Percentiles rank a stretch among this genome's conserved stretches.
Conservation (phyloP, 2,797 vertebrate genomes). For the Enteromius mattozi region DNA sequence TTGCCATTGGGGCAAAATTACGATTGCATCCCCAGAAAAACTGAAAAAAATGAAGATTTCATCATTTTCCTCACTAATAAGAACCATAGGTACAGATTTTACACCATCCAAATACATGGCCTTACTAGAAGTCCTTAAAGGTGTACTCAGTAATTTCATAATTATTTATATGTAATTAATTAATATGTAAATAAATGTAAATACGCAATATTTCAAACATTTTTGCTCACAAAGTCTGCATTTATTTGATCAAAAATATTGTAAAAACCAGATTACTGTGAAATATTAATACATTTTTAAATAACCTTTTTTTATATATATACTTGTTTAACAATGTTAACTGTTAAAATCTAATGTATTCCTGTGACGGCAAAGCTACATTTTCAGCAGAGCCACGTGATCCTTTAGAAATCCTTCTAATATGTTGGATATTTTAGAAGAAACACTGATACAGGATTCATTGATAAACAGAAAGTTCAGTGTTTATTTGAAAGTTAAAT, state of each 20-base stretch:
- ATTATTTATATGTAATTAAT: neutral
- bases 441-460: neutral
- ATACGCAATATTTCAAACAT: neutral
- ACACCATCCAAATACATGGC: conserved; percentile 21
- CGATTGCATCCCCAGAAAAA: neutral
- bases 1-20: conserved; percentile 1
- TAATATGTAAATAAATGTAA: neutral
- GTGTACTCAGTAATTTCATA: neutral
- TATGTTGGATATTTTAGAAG: neutral
- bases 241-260: neutral
- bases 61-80: neutral
- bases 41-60: neutral
- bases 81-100: neutral
- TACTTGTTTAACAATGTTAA: neutral
- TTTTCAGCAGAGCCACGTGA: neutral
- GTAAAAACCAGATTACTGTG: neutral
- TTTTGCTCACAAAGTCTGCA: neutral
- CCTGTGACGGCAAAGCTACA: neutral
- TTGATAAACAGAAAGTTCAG: neutral
- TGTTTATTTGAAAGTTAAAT: neutral
- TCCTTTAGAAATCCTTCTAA: neutral
- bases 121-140: neutral
- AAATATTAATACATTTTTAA: neutral
- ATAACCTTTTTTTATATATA: neutral
- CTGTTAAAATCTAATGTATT: neutral